Evolutionary conservation across 2,113 vertebrate genomes (phyloP).

Genomic region (Tyrannus savana): DNA sequence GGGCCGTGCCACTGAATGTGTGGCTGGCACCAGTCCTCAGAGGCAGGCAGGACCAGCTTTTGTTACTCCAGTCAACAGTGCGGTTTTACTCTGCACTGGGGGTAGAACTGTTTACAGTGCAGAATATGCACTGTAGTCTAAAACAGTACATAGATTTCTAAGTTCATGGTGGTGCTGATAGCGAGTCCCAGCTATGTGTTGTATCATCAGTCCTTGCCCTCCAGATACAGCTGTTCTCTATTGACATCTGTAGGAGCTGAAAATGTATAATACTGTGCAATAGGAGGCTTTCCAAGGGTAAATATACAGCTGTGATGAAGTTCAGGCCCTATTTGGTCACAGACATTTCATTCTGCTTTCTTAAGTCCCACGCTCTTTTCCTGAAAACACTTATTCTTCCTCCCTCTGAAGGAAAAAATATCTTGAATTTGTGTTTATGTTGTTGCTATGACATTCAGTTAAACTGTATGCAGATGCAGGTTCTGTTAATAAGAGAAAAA

Average conservation of each 20-base stretch:
- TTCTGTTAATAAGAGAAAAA: conserved; percentile 63
- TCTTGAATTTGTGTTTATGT: conserved; percentile 64
- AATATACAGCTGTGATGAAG: background rate
- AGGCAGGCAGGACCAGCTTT: rapidly evolving
- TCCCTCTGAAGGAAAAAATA: conserved; percentile 28
- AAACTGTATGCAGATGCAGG: conserved; percentile 72
- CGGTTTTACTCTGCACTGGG: background rate
- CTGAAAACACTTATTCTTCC: conserved; percentile 52
- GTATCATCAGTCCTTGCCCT: background rate
- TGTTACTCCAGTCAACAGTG: background rate
- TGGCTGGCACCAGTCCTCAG: background rate
- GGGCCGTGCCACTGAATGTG: background rate
- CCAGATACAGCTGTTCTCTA: background rate
- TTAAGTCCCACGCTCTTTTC: conserved; percentile 33
- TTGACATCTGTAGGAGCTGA: conserved; percentile 6
- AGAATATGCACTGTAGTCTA: rapidly evolving
- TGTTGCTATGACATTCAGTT: conserved; percentile 74
- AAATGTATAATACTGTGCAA: background rate
- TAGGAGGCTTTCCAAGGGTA: background rate
- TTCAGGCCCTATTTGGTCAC: conserved; percentile 33
- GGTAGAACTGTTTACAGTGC: rapidly evolving
- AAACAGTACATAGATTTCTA: background rate
- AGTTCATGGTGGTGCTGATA: background rate
- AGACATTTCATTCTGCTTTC: conserved; percentile 53
- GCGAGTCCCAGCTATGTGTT: rapidly evolving